Conservation (phyloP, 2,113 vertebrate genomes). For the Aspidoscelis tigris region DNA sequence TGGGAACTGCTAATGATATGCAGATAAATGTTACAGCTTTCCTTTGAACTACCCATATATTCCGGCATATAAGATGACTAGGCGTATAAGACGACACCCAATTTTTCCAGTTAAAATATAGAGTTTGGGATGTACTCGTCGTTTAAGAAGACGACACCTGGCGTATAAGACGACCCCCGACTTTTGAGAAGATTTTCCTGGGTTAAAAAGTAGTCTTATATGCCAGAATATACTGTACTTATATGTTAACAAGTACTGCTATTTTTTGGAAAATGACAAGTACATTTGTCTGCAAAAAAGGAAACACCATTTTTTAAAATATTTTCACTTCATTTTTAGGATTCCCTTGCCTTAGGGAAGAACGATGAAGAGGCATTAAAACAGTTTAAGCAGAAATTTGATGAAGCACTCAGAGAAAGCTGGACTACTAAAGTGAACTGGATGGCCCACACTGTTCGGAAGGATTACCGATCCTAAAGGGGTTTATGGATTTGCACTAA, state of each 20-base stretch:
- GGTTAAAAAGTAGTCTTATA: no score
- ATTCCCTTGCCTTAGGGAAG: constrained; percentile 96
- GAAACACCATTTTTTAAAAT: background rate
- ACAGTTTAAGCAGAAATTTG: constrained; percentile 98
- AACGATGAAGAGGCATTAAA: constrained; percentile 96
- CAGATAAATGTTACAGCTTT: background rate
- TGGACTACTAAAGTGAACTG: constrained; percentile 99
- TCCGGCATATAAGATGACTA: no score
- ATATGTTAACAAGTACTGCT: background rate
- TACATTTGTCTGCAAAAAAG: background rate
- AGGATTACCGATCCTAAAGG: constrained; percentile 91
- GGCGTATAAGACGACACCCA: no score
- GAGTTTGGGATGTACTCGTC: no score
- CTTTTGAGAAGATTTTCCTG: no score
- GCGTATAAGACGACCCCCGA: no score
- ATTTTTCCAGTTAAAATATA: no score
- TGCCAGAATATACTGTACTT: no score
- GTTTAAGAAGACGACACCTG: no score
- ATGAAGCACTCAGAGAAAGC: constrained; percentile 96
- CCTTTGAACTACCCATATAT: background rate
- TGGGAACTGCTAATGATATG: background rate
- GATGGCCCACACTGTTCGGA: constrained; percentile 99
- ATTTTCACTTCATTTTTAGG: constrained; percentile 74
- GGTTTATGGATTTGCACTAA: constrained; percentile 75
- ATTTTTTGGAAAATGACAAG: background rate